phyloP scores from a whole-genome alignment of 1,140 invertebrate species.

The Lerema accius region DNA sequence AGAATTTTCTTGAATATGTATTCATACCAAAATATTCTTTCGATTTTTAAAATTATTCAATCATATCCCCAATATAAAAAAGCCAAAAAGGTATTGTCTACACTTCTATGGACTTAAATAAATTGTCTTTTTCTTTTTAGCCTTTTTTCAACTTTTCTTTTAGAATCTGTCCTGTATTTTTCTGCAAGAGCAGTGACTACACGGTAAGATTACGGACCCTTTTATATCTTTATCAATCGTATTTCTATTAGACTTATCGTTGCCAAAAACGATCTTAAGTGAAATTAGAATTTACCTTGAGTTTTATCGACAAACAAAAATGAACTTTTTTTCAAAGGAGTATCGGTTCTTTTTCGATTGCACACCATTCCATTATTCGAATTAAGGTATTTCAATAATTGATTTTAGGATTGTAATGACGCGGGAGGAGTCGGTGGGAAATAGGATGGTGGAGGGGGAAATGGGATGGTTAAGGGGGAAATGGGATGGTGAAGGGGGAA shows the following conservation, averaged over 20 bases:
- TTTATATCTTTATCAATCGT: constrained; percentile 39
- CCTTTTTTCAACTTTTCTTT: no score
- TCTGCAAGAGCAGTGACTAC: background rate
- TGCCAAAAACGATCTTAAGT: constrained; percentile 38
- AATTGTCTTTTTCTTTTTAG: no score
- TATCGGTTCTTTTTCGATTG: background rate
- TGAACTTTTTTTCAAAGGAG: background rate
- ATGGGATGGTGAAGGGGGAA: no score
- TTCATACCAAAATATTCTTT: no score
- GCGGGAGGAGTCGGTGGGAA: background rate
- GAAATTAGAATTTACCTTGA: constrained; percentile 21
- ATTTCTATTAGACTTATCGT: constrained; percentile 44
- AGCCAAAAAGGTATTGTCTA: no score
- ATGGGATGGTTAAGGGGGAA: no score
- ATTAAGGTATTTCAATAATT: constrained; percentile 33
- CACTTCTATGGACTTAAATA: no score
- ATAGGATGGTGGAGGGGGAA: background rate
- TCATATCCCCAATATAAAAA: no score
- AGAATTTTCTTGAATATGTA: no score
- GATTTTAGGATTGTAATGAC: constrained; percentile 27
- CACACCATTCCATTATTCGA: background rate
- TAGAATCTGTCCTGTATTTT: no score
- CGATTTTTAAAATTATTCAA: no score
- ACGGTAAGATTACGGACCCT: constrained; percentile 31
- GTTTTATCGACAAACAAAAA: constrained; percentile 6